Conservation (phyloP, 2,113 vertebrate species). For the Pandion haliaetus region DNA sequence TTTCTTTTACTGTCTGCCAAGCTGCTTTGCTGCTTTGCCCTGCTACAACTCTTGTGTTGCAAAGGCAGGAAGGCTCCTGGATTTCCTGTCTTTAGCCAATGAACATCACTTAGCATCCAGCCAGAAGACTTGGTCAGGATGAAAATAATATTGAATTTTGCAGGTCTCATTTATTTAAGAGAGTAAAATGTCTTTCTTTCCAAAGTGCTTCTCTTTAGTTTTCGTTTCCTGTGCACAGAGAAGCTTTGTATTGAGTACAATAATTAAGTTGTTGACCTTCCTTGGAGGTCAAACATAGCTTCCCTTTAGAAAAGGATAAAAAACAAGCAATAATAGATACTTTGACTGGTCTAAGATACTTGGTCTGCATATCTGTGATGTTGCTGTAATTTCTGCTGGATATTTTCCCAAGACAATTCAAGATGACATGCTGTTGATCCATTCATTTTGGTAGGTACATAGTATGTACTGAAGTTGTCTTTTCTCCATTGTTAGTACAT, state of each 20-base stretch:
- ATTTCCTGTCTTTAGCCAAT: slow-evolving; percentile 16
- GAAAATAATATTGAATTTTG: slow-evolving; percentile 54
- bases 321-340: slow-evolving; percentile 68
- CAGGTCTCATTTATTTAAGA: slow-evolving; percentile 64
- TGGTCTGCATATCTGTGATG: slow-evolving; percentile 33
- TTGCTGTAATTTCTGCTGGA: slow-evolving; percentile 36
- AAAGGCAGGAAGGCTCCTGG: slow-evolving; percentile 39
- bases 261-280: slow-evolving; percentile 76
- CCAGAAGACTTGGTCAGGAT: slow-evolving; percentile 17
- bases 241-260: slow-evolving; percentile 74
- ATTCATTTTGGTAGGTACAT: neutral
- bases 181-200: slow-evolving; percentile 55
- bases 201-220: slow-evolving; percentile 63
- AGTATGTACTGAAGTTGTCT: neutral
- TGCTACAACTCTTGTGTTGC: neutral
- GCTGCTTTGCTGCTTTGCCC: slow-evolving; percentile 1
- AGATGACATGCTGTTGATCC: neutral
- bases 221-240: slow-evolving; percentile 73
- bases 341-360: slow-evolving; percentile 36
- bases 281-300: slow-evolving; percentile 71
- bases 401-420: slow-evolving; percentile 39
- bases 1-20: neutral
- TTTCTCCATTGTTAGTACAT: neutral
- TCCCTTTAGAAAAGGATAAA: slow-evolving; percentile 72
- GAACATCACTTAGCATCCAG: slow-evolving; percentile 60